These are phyloP conservation scores for Netelia fuscicornis DNA, from an alignment of 2,888 invertebrate genomes.

Conservation along the genomic window DNA sequence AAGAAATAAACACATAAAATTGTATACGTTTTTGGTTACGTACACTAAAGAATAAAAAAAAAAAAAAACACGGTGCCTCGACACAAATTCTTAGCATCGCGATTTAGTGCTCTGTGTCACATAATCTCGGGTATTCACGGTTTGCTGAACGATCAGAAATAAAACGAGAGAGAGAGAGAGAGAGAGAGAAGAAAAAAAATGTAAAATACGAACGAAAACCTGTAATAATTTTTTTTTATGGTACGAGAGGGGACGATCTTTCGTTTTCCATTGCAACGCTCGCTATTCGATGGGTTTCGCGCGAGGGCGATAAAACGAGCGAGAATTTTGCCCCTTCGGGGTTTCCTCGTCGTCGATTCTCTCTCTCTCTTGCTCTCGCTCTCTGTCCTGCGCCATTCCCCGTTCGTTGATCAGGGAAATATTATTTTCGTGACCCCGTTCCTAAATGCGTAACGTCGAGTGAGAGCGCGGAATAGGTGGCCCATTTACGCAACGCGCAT, in stretches of 20 bases:
- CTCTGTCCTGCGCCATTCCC: slow-evolving; percentile 70
- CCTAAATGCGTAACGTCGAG: slow-evolving; percentile 75
- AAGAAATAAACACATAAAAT: slow-evolving; percentile 1
- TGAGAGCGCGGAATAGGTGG: slow-evolving; percentile 75
- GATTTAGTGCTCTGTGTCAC: background rate
- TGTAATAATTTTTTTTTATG: no score
- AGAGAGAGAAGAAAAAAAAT: background rate
- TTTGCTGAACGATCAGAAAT: background rate
- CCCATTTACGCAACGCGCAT: slow-evolving; percentile 81
- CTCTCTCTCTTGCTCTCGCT: slow-evolving; percentile 53
- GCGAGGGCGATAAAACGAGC: slow-evolving; percentile 10
- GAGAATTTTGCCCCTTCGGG: slow-evolving; percentile 50
- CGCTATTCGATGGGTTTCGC: background rate
- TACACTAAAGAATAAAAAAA: no score
- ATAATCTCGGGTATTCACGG: background rate
- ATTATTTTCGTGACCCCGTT: slow-evolving; percentile 84
- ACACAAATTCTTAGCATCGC: background rate
- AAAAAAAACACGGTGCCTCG: background rate
- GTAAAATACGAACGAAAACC: no score
- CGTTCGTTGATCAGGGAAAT: slow-evolving; percentile 82
- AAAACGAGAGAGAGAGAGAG: background rate
- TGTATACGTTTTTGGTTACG: background rate
- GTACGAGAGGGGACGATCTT: no score
- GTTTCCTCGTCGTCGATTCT: slow-evolving; percentile 64
- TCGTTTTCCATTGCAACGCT: slow-evolving; percentile 4